Evolutionary conservation across 2,113 vertebrate species (phyloP), one percentile per base, ranked within the genome.

Genomic region (Myiagra hebetior): DNA sequence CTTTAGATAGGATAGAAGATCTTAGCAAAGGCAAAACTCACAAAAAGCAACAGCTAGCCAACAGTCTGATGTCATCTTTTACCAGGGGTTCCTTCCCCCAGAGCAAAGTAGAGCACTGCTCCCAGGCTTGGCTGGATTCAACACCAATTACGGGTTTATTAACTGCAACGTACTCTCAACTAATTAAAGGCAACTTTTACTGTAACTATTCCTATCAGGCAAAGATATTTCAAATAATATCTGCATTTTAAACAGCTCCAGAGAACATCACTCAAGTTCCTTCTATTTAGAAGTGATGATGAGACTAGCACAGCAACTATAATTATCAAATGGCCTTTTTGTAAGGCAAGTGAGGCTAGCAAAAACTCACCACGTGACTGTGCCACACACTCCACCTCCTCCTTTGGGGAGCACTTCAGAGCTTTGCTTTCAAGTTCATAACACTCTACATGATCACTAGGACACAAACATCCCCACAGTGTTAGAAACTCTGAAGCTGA

Each of bases 241-340:
- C 65, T 91, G 37, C 6, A 28, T 55, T 93, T 89, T 80, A 80
- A 96, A 92, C 59, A 91, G 59, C 60, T 81, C 64, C 73, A 95
- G 64, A 39, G 41, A 16, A 74, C 5, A 77, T 33, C 59, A 74
- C 42, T 95, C 42, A 77, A 67, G 37, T 59, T 70, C 22, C 44
- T 84, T 50, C 56, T 70, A 15, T 23, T 73, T 24, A 52, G 60
- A 93, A 80, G 26, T 17, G 24, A 88, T 87, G 80, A 49, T 44
- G 28, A 89, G 49, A 85, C 11, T 78, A 73, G 56, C 14, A 81
- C 4, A 91, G 47, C 47, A 89, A 52, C 30, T 52, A 2, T 59
- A 89, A 81, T 87, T 87, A 91, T 31, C 30, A 78, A 89, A 87
- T 12, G 6, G 47, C 4, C 22, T 72, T 47, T 63, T n/a, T 77